A percentile compares a stretch with the other conserved stretches of the same genome.
Evolutionary conservation across 2,888 invertebrate genomes (phyloP).

Genomic region (Phortica okadai): DNA sequence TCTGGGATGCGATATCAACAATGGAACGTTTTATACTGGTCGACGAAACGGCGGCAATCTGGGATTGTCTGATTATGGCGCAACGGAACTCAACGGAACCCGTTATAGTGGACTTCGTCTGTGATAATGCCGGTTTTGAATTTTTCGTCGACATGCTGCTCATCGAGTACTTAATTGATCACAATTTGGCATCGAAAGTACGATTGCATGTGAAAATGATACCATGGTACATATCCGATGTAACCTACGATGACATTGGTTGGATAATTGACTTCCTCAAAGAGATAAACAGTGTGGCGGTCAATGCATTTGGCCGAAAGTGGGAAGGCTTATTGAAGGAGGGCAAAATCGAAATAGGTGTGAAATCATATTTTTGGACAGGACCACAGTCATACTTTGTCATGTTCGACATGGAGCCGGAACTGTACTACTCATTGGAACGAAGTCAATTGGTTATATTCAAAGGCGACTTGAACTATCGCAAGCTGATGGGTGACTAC

Average conservation of each 20-base stretch:
- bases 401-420: conserved; percentile 84
- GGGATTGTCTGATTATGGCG: conserved; percentile 76
- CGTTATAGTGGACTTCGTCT: conserved; percentile 84
- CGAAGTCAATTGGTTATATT: conserved; percentile 85
- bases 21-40: conserved; percentile 80
- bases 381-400: conserved; percentile 85
- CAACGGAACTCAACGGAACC: conserved; percentile 48
- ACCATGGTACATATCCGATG: conserved; percentile 98
- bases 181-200: conserved; percentile 80
- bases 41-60: conserved; percentile 80
- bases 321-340: conserved; percentile 80
- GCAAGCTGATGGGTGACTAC: conserved; percentile 92
- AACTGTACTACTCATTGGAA: conserved; percentile 84
- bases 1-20: conserved; percentile 73
- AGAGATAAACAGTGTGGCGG: conserved; percentile 58
- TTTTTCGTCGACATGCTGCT: conserved; percentile 91
- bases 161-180: conserved; percentile 85
- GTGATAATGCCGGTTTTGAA: conserved; percentile 97
- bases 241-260: conserved; percentile 84
- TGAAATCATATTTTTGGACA: conserved; percentile 90
- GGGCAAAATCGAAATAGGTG: conserved; percentile 73
- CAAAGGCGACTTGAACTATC: conserved; percentile 96
- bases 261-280: conserved; percentile 80
- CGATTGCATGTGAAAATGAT: conserved; percentile 90
- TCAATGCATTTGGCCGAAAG: conserved; percentile 77